Evolutionary conservation across 2,113 vertebrate genomes (phyloP), one percentile per base, ranked within the genome.

Genomic region (Antidorcas marsupialis): DNA sequence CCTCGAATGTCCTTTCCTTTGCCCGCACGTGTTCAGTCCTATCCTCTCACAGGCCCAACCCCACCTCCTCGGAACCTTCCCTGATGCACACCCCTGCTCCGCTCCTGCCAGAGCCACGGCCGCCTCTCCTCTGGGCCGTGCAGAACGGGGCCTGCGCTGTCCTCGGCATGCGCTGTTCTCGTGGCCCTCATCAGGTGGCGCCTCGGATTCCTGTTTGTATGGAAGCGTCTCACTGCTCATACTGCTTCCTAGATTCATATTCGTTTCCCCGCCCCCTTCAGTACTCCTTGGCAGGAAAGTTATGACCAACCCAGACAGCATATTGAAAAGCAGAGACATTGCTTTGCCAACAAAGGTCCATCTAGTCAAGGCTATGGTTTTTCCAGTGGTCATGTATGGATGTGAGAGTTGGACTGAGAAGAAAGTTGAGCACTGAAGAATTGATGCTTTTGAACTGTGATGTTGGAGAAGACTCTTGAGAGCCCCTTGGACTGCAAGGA

Each of bases 381-480:
- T 23, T 36, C 19, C n/a, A 23, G 67, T 71, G 2, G n/a, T 36
- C n/a, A 36, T 71, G 64, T 71, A 71, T 21, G 4, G 64, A 71
- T 71, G 64, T 36, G 64, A 71, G 64, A 71, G n/a, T 21, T 71
- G 64, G 64, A 71, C 64, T 36, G 5, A 36, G 0, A 71, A 36
- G 4, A 23, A 71, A 71, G n/a, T 5, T 71, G n/a, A 71, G n/a
- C 0, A 0, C 33, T 0, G 2, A 21, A 71, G n/a, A 71, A 71
- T 12, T 71, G n/a, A 71, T 71, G n/a, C n/a, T 71, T 10, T 36
- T 36, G 64, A 71, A 36, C 9, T 23, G n/a, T 71, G n/a, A n/a
- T 36, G 19, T 23, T 36, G n/a, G 19, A 23, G 64, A 71, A 71
- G n/a, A 71, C n/a, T 71, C 64, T 71, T 36, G n/a, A 71, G 67